These are phyloP conservation scores for Volucella inflata DNA, from an alignment of 2,888 invertebrate species.

Conservation along the genomic window DNA sequence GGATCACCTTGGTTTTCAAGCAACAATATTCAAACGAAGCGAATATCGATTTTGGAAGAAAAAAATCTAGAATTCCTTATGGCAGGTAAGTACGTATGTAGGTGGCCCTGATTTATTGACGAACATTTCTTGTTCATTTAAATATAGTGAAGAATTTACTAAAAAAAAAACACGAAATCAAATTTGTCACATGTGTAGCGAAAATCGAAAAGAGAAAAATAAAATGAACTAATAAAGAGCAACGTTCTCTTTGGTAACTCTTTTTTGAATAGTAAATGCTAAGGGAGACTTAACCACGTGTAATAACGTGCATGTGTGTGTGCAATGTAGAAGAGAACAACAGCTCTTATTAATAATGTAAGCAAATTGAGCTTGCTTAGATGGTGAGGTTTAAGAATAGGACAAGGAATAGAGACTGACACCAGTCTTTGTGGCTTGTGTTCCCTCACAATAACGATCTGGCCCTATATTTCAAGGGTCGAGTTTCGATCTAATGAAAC, in stretches of 20 bases:
- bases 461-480: too few species aligned
- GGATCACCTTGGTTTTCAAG: slow-evolving; percentile 14
- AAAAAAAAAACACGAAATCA: background rate
- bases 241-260: background rate
- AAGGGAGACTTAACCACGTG: slow-evolving; percentile 17
- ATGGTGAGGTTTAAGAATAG: too few species aligned
- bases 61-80: background rate
- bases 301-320: background rate
- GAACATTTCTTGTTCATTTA: too few species aligned
- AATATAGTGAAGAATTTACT: too few species aligned
- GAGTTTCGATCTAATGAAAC: too few species aligned
- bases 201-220: slow-evolving; percentile 2
- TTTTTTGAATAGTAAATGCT: background rate
- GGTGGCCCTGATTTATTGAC: background rate
- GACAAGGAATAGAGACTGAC: too few species aligned
- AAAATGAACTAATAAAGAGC: background rate
- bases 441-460: too few species aligned
- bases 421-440: too few species aligned
- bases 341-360: too few species aligned
- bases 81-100: background rate
- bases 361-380: too few species aligned
- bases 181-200: background rate
- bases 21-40: background rate
- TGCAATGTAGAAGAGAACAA: background rate
- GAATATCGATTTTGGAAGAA: slow-evolving; percentile 13